phyloP scores from a whole-genome alignment of 2,797 vertebrate species.

The Strix occidentalis region DNA sequence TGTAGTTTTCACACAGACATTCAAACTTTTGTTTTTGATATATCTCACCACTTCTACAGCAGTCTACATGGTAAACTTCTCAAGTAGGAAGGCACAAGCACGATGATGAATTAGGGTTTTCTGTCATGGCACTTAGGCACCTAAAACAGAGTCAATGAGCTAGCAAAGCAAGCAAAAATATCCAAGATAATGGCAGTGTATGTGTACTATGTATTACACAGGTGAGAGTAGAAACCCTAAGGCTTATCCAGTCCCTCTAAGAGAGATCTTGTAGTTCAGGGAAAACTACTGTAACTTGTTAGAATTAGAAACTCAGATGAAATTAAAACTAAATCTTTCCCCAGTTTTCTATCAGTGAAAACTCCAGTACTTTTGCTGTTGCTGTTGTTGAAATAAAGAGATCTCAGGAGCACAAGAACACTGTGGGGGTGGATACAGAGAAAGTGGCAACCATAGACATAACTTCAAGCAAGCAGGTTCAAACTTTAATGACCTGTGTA shows the following conservation, averaged over 20 bases:
- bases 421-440: constrained; percentile 43
- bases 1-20: background rate
- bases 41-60: background rate
- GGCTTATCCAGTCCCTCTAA: background rate
- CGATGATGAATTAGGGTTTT: background rate
- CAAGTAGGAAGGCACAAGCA: background rate
- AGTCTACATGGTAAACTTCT: background rate
- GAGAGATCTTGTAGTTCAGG: background rate
- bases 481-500: constrained; percentile 45
- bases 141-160: background rate
- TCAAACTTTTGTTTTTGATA: background rate
- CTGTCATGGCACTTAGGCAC: background rate
- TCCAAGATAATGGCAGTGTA: background rate
- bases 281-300: background rate
- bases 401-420: constrained; percentile 17
- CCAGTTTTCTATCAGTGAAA: background rate
- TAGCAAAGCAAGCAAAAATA: background rate
- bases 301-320: background rate
- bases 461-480: constrained; percentile 41
- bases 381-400: constrained; percentile 10
- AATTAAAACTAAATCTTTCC: background rate
- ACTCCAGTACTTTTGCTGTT: background rate
- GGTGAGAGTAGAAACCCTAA: background rate
- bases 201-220: background rate
- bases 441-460: constrained; percentile 24